Evolutionary conservation across 2,888 invertebrate genomes (phyloP).

Genomic region (Watsonalla cultraria): DNA sequence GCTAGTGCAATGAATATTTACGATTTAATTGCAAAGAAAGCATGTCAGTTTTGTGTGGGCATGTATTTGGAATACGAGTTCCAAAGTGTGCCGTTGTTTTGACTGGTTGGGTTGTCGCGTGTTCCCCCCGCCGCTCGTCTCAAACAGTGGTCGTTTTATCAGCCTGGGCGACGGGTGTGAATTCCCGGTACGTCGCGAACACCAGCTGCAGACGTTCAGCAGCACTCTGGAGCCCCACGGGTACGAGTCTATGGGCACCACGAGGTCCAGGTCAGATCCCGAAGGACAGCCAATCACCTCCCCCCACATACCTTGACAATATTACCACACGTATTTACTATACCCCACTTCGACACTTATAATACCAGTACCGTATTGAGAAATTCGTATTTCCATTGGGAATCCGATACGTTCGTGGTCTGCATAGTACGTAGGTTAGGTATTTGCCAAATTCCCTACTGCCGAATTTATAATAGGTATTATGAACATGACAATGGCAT

Average conservation of each 20-base stretch:
- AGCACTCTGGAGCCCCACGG: constrained; percentile 69
- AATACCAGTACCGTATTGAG: not conserved
- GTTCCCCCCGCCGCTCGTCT: constrained; percentile 28
- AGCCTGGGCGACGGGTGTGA: constrained; percentile 94
- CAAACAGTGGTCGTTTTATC: constrained; percentile 56
- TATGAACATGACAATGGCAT: not conserved
- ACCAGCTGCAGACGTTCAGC: constrained; percentile 70
- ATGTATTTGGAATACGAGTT: not conserved
- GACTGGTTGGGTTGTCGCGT: not conserved
- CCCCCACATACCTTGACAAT: constrained; percentile 65
- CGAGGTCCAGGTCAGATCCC: constrained; percentile 87
- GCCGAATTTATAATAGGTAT: not conserved
- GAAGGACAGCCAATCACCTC: constrained; percentile 37
- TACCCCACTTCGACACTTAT: not conserved
- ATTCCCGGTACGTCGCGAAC: constrained; percentile 89
- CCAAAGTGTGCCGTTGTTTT: not conserved
- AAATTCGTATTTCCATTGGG: too few species aligned
- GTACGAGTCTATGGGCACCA: constrained; percentile 95
- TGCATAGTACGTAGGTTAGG: not conserved
- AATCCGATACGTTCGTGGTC: too few species aligned
- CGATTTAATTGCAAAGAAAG: too few species aligned
- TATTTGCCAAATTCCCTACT: not conserved
- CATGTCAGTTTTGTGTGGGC: too few species aligned
- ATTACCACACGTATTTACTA: constrained; percentile 5
- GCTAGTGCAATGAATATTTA: too few species aligned